Evolutionary conservation across 1,140 invertebrate genomes (phyloP), one percentile per base, ranked within the genome.

Genomic region (Hyles euphorbiae): DNA sequence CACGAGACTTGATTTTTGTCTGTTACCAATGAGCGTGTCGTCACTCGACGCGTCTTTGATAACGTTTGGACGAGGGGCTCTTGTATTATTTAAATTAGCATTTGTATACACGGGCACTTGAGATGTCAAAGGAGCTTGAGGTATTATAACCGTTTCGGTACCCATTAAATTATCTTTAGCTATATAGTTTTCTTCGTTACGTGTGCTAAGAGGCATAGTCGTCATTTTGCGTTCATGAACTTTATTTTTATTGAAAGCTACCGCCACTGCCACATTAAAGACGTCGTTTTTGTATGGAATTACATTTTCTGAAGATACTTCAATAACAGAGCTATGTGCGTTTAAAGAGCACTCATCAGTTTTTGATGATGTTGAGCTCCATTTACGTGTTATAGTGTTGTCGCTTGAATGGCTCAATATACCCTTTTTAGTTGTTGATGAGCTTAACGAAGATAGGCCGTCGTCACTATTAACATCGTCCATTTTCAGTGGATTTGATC

Each of bases 191-290:
- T 75, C 61, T 52, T 47, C 50, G 57, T n/a, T 63, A 34, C 34
- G 32, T 32, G 11, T 47, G 11, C 56, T 62, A 36, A 34, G 6
- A 5, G 22, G 10, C 43, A 50, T 34, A 51, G 58, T 58, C 11
- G 58, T 64, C 10, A 56, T 53, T 22, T 52, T 68, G 58, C 11
- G 62, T 45, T 40, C 36, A 40, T 40, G 1, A 40, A 8, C 36
- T 8, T 40, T 40, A 40, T 51, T 34, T 48, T 56, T 32, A 47
- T 70, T 72, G 53, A 61, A 65, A 5, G 71, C 56, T 33, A 75
- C 67, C 22, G 77, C 76, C 45, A 75, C 63, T 11, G 74, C 65
- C 33, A 80, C 63, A 55, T 68, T 80, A n/a, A 83, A 67, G 5
- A 72, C 34, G 44, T 76, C 65, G 22, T 53, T 70, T 59, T 71